phyloP scores from a whole-genome alignment of 2,797 vertebrate genomes.

The Sparidentex hasta region DNA sequence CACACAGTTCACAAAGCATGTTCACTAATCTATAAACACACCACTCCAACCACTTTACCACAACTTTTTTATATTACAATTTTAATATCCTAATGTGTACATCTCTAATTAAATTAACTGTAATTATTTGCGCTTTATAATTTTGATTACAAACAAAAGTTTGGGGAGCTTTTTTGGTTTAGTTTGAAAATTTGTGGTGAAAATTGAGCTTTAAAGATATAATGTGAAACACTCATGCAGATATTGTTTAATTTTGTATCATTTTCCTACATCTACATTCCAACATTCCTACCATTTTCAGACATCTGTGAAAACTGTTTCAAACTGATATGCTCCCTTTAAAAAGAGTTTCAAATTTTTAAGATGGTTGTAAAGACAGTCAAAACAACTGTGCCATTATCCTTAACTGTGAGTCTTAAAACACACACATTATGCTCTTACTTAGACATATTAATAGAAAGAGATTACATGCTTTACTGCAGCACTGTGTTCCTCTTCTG shows the following conservation, averaged over 20 bases:
- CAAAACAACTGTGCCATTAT: neutral
- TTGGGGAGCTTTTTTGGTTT: too few species aligned
- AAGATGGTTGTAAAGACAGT: neutral
- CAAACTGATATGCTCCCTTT: neutral
- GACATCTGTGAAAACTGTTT: neutral
- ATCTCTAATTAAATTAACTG: constrained; percentile 15
- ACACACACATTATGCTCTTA: too few species aligned
- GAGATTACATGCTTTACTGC: too few species aligned
- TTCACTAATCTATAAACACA: constrained; percentile 16
- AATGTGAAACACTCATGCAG: neutral
- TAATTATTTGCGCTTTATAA: neutral
- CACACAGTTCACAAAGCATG: neutral
- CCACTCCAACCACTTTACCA: neutral
- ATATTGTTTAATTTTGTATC: neutral
- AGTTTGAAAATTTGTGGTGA: neutral
- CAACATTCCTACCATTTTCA: too few species aligned
- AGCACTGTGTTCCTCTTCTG: too few species aligned
- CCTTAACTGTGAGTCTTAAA: neutral
- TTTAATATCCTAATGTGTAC: neutral
- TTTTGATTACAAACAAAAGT: neutral
- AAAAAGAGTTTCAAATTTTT: neutral
- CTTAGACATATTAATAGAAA: too few species aligned
- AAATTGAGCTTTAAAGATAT: constrained; percentile 4
- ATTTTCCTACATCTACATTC: neutral
- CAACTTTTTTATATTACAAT: neutral